Evolutionary conservation across 2,113 vertebrate genomes (phyloP), one percentile per base, ranked within the genome.

Genomic region (Motacilla tschutschensis): DNA sequence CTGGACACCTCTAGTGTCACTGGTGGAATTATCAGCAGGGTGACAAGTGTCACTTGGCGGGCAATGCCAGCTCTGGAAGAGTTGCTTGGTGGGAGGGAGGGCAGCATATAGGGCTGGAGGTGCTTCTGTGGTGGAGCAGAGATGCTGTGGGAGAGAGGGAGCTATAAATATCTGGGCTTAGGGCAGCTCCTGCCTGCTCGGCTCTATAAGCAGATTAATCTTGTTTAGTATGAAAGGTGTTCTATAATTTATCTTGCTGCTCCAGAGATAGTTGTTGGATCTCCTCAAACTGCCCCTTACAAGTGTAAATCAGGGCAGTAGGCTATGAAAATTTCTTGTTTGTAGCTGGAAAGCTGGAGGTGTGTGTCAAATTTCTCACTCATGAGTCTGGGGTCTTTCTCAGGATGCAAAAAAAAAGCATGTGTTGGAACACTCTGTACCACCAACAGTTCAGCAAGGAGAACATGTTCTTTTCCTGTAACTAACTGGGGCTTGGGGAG

Each of bases 241-340:
- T 85, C 43, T 79, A 5, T 72, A 60, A 74, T 88, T 79, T 53
- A 28, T 83, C 55, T 57, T 66, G 66, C 51, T 89, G 17, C 47
- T 67, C 33, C 2, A 1, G 58, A 85, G 41, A 10, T 9, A 74
- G 57, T 65, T 87, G 54, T 63, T 90, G 35, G 14, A 28, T 89
- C 66, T 91, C 90, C 58, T 86, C 51, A 53, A 28, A 48, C 38
- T 87, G 72, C 48, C 51, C 74, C 70, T 74, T 55, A 22, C 4
- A 25, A 54, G 57, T 79, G n/a, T 84, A 87, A 91, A 89, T 84
- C 41, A 65, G 88, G 64, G 33, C 43, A 87, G 54, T 58, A 77
- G 85, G 74, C 65, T 87, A 38, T 71, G 71, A 64, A 85, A 25
- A 70, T 69, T 51, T 57, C 81, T 87, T 33, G 50, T 22, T 74